A percentile compares a stretch with the other conserved stretches of the same genome.
Evolutionary conservation across 1,140 invertebrate genomes (phyloP).

Genomic region (Drosophila chauvacae): DNA sequence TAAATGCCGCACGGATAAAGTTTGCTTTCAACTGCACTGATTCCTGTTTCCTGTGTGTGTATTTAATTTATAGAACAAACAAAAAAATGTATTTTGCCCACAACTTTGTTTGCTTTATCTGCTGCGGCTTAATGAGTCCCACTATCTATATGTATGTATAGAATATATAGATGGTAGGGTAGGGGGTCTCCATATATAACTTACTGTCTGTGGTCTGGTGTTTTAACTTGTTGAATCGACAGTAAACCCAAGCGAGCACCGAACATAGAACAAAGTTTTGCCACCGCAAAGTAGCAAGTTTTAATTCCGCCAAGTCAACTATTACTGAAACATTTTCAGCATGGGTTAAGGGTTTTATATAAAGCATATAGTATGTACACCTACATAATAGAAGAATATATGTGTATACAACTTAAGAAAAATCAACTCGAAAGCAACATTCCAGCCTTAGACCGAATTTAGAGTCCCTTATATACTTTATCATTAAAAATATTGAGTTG

Average conservation of each 20-base stretch:
- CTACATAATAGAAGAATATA: neutral
- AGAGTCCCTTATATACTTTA: neutral
- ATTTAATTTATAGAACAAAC: conserved; percentile 7
- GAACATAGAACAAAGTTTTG: conserved; percentile 42
- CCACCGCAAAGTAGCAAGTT: conserved; percentile 51
- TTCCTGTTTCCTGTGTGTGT: conserved; percentile 10
- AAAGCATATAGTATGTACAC: neutral
- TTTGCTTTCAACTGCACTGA: conserved; percentile 14
- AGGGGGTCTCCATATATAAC: conserved; percentile 1
- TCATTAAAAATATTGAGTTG: no score
- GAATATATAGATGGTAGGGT: neutral
- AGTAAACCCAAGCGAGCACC: neutral
- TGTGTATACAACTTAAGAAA: neutral
- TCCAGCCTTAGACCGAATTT: no score
- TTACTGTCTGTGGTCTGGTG: conserved; percentile 15
- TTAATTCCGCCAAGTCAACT: conserved; percentile 41
- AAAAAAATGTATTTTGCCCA: conserved; percentile 1
- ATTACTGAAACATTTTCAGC: neutral
- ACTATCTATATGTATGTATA: neutral
- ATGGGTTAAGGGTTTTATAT: conserved; percentile 2
- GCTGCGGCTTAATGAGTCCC: conserved; percentile 20
- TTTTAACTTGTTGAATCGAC: conserved; percentile 35
- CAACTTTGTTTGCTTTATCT: conserved; percentile 30
- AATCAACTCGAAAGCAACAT: neutral
- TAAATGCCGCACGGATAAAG: conserved; percentile 14